Percentiles rank a stretch among this genome's conserved stretches.
Evolutionary conservation across 2,797 vertebrate species (phyloP).

Genomic region (Xiphophorus birchmanni): DNA sequence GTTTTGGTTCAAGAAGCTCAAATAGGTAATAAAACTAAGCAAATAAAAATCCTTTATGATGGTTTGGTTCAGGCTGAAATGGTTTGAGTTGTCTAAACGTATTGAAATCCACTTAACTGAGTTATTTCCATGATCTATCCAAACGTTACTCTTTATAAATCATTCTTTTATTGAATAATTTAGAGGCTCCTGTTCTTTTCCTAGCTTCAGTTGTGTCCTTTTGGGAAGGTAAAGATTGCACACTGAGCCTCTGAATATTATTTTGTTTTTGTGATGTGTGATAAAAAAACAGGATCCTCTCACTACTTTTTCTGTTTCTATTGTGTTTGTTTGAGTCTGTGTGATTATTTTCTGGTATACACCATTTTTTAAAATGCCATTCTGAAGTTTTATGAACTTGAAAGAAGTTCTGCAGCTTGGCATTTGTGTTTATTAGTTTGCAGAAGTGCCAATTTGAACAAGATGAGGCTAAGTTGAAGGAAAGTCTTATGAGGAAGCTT

Average conservation of each 20-base stretch:
- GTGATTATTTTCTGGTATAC: background rate
- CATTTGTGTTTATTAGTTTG: background rate
- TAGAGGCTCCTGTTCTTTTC: background rate
- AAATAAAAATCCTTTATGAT: background rate
- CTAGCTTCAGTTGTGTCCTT: background rate
- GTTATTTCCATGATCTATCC: background rate
- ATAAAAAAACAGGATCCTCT: background rate
- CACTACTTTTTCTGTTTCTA: background rate
- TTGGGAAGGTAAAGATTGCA: background rate
- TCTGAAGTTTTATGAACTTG: conserved; percentile 1
- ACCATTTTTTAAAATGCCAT: background rate
- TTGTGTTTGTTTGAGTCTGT: background rate
- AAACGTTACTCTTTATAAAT: background rate
- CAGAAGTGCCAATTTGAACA: background rate
- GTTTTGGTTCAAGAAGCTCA: background rate
- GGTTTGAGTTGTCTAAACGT: background rate
- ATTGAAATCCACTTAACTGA: background rate
- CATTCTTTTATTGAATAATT: background rate
- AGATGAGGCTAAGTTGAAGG: background rate
- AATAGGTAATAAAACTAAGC: background rate
- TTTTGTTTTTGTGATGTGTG: background rate
- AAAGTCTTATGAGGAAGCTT: background rate
- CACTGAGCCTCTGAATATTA: background rate
- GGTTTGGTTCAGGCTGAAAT: background rate
- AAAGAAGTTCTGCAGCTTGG: background rate